Percentiles rank a stretch among this genome's conserved stretches.
Conservation (phyloP, 2,797 vertebrate genomes). For the Lepidocolaptes lacrymiger region DNA sequence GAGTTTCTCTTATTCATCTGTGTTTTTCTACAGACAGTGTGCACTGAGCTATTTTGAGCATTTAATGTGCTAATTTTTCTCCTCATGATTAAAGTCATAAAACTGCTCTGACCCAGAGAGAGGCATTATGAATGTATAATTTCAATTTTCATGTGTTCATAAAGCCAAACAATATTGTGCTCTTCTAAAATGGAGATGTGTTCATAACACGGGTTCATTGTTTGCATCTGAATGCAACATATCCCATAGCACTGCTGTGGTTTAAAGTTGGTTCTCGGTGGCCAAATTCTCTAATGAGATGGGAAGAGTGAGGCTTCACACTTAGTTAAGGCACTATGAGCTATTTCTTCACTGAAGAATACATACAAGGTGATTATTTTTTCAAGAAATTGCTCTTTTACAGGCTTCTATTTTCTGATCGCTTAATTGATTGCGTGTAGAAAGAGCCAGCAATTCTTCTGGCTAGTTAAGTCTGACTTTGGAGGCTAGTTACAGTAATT, state of each 20-base stretch:
- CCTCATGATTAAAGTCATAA: slow-evolving; percentile 24
- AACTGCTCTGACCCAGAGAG: slow-evolving; percentile 29
- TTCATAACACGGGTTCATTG: background rate
- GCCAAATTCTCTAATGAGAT: background rate
- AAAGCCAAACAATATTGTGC: slow-evolving; percentile 6
- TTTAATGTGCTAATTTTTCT: slow-evolving; percentile 28
- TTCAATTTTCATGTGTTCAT: slow-evolving; percentile 28
- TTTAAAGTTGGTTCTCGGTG: background rate
- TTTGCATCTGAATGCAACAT: background rate
- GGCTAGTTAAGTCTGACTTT: background rate
- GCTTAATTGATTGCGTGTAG: background rate
- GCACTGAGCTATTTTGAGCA: background rate
- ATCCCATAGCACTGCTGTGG: background rate
- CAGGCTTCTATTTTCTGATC: background rate
- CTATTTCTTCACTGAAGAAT: background rate
- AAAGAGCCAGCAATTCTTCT: background rate
- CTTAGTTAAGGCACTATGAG: background rate
- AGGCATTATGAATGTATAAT: slow-evolving; percentile 23
- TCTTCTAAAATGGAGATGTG: slow-evolving; percentile 7
- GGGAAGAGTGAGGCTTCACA: background rate
- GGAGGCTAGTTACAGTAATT: background rate
- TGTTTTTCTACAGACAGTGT: slow-evolving; percentile 10
- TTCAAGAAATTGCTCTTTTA: background rate
- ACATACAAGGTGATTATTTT: background rate
- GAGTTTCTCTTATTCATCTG: background rate